A percentile compares a stretch with the other conserved stretches of the same genome.
phyloP scores from a whole-genome alignment of 2,888 invertebrate species.

The Creontiades dilutus region DNA sequence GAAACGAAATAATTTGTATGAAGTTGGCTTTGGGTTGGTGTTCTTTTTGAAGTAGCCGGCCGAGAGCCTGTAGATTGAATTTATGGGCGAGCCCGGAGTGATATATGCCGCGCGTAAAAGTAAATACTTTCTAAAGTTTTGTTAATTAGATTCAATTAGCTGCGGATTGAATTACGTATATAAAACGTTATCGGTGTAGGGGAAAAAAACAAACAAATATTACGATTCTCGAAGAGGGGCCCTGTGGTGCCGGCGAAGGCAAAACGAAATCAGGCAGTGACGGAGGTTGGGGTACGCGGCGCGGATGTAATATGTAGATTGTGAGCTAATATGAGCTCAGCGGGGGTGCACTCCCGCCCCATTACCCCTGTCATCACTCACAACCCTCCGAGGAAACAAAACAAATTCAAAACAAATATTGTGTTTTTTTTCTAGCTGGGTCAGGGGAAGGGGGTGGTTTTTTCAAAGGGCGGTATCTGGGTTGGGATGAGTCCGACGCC shows the following conservation, averaged over 20 bases:
- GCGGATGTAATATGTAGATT: slow-evolving; percentile 58
- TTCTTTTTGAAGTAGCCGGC: slow-evolving; percentile 65
- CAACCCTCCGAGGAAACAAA: slow-evolving; percentile 14
- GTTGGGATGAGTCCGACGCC: neutral
- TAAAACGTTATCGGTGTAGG: slow-evolving; percentile 21
- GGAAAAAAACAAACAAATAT: slow-evolving; percentile 31
- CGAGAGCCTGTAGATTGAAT: slow-evolving; percentile 45
- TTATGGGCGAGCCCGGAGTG: slow-evolving; percentile 61
- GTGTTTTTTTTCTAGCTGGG: neutral
- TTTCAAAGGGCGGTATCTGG: neutral
- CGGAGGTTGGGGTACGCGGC: slow-evolving; percentile 30
- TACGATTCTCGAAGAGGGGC: neutral
- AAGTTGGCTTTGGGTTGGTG: slow-evolving; percentile 37
- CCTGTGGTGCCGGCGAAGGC: slow-evolving; percentile 55
- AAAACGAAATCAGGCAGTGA: slow-evolving; percentile 31
- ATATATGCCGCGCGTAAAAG: slow-evolving; percentile 66
- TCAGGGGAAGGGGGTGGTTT: neutral
- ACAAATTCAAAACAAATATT: slow-evolving; percentile 39
- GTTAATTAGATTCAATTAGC: slow-evolving; percentile 71
- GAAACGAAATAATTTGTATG: slow-evolving; percentile 64
- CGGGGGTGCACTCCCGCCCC: slow-evolving; percentile 64
- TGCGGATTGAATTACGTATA: slow-evolving; percentile 23
- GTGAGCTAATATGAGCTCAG: slow-evolving; percentile 62
- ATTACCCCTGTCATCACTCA: slow-evolving; percentile 65
- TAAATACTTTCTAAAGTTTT: slow-evolving; percentile 68